A percentile compares a stretch with the other conserved stretches of the same genome.
Conservation (phyloP, 2,797 vertebrate genomes). For the Trachurus trachurus region DNA sequence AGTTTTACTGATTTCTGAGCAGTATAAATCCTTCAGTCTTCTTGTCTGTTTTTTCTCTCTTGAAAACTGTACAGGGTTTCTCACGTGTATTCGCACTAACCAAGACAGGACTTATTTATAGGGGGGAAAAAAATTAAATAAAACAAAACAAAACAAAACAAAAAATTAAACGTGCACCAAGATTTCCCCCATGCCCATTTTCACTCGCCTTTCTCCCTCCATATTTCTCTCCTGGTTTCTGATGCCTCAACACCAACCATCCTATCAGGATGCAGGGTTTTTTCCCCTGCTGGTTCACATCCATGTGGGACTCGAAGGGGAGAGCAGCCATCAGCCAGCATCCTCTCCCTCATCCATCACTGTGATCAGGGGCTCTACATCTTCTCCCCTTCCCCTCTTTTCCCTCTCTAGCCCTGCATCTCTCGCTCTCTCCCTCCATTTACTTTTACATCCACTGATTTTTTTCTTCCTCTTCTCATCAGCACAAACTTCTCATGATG, state of each 20-base stretch:
- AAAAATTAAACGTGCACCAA: constrained; percentile 9
- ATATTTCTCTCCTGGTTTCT: constrained; percentile 21
- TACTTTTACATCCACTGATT: neutral
- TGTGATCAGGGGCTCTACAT: constrained; percentile 43
- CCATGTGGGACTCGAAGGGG: constrained; percentile 33
- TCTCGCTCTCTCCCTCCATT: constrained; percentile 42
- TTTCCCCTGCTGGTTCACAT: constrained; percentile 45
- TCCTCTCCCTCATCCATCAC: constrained; percentile 76
- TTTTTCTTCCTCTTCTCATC: constrained; percentile 49
- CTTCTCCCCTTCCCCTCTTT: constrained; percentile 39
- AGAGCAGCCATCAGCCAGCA: constrained; percentile 55
- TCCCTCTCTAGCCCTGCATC: constrained; percentile 13
- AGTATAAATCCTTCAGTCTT: constrained; percentile 62
- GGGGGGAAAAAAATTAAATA: neutral
- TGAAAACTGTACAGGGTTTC: constrained; percentile 31
- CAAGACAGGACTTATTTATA: constrained; percentile 28
- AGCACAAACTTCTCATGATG: constrained; percentile 71
- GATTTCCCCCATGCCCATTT: neutral
- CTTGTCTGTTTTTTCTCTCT: constrained; percentile 50
- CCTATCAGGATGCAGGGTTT: neutral
- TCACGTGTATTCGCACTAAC: constrained; percentile 38
- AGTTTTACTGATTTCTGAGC: constrained; percentile 72
- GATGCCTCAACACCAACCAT: constrained; percentile 22
- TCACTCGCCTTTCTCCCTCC: neutral
- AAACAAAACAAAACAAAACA: neutral